Conservation (phyloP, 2,113 vertebrate genomes). For the Sclerurus mexicanus region DNA sequence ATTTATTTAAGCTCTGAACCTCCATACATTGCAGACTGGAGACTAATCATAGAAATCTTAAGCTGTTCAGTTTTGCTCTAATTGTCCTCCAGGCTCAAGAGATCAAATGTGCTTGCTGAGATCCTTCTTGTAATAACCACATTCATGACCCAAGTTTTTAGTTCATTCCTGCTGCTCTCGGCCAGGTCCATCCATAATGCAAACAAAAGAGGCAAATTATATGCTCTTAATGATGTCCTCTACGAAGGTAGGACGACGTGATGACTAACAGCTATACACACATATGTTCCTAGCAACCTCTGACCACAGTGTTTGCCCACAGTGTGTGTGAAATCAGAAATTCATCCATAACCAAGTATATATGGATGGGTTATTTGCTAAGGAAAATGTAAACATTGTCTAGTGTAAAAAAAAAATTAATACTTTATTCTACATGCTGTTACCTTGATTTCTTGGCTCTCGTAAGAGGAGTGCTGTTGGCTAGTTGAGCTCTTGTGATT, state of each 20-base stretch:
- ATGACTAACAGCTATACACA: background rate
- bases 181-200: background rate
- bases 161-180: slow-evolving; percentile 3
- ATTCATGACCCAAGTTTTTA: background rate
- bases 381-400: background rate
- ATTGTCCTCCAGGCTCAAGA: background rate
- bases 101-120: slow-evolving; percentile 2
- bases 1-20: slow-evolving; percentile 28
- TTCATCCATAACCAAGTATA: background rate
- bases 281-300: background rate
- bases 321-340: background rate
- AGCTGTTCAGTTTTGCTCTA: background rate
- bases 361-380: background rate
- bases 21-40: background rate
- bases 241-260: background rate
- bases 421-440: background rate
- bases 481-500: background rate
- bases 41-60: slow-evolving; percentile 27
- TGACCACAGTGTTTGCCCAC: background rate
- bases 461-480: background rate
- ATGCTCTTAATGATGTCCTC: background rate
- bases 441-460: background rate
- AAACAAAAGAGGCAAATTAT: background rate
- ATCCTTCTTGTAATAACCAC: background rate
- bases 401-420: background rate